These are phyloP conservation scores for Mesorhabditis spiculigera DNA, from an alignment of 2,888 invertebrate species.

Conservation along the genomic window DNA sequence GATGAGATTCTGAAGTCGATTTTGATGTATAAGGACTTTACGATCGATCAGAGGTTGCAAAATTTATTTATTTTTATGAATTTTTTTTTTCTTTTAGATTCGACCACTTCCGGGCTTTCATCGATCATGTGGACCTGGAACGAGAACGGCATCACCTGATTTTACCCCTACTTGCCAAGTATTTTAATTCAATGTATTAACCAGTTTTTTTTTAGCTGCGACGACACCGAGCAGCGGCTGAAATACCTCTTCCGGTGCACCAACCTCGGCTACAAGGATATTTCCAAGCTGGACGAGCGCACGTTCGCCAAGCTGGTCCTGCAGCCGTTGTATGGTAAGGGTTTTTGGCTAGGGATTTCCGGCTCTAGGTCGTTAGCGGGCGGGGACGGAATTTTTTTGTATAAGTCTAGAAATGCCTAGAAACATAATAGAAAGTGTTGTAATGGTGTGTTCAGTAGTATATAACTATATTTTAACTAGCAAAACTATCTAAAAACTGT, in stretches of 20 bases:
- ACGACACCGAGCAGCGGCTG: constrained; percentile 22
- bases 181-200: background rate
- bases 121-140: constrained; percentile 36
- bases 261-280: constrained; percentile 32
- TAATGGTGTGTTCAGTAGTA: too few species aligned
- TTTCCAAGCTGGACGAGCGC: constrained; percentile 22
- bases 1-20: constrained; percentile 33
- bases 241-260: constrained; percentile 28
- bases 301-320: constrained; percentile 24
- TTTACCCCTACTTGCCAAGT: constrained; percentile 33
- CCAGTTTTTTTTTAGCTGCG: constrained; percentile 18
- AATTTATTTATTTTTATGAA: constrained; percentile 27
- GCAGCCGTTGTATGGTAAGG: constrained; percentile 30
- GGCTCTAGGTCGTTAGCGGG: too few species aligned
- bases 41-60: constrained; percentile 21
- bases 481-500: too few species aligned
- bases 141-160: constrained; percentile 38
- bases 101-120: constrained; percentile 29
- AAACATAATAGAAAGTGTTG: too few species aligned
- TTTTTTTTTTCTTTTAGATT: constrained; percentile 28
- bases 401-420: too few species aligned
- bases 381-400: too few species aligned
- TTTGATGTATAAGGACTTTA: constrained; percentile 30
- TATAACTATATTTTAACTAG: too few species aligned
- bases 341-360: too few species aligned